Conservation (phyloP, 1,140 invertebrate species). For the Apolygus lucorum region DNA sequence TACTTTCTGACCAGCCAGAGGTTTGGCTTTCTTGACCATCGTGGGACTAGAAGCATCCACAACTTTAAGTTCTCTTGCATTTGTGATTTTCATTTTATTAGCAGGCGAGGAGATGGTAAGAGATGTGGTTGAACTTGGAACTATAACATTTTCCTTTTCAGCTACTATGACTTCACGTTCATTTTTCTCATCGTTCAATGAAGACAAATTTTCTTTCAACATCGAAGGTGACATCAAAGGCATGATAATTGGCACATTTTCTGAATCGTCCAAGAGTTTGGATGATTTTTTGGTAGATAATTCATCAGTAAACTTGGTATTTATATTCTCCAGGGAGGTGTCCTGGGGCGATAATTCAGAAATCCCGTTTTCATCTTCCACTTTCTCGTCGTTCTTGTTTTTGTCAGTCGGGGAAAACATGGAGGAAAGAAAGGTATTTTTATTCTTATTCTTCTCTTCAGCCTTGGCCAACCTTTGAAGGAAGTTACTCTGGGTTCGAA, state of each 20-base stretch:
- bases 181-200: background rate
- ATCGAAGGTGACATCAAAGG: no score
- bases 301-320: background rate
- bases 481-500: conserved; percentile 21
- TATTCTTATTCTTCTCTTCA: conserved; percentile 18
- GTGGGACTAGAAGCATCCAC: background rate
- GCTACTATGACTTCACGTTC: background rate
- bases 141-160: background rate
- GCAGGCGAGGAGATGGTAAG: background rate
- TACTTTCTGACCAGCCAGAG: background rate
- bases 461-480: conserved; percentile 21
- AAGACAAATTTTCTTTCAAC: no score
- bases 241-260: background rate
- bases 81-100: background rate
- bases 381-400: background rate
- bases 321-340: background rate
- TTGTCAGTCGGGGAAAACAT: background rate
- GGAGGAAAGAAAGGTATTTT: background rate
- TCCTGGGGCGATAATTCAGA: background rate
- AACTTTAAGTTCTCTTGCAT: background rate
- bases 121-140: background rate
- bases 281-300: background rate
- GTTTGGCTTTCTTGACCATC: background rate
- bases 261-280: background rate
- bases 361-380: background rate